Evolutionary conservation across 2,888 invertebrate genomes (phyloP), one percentile per base, ranked within the genome.

Genomic region (Pecten maximus): DNA sequence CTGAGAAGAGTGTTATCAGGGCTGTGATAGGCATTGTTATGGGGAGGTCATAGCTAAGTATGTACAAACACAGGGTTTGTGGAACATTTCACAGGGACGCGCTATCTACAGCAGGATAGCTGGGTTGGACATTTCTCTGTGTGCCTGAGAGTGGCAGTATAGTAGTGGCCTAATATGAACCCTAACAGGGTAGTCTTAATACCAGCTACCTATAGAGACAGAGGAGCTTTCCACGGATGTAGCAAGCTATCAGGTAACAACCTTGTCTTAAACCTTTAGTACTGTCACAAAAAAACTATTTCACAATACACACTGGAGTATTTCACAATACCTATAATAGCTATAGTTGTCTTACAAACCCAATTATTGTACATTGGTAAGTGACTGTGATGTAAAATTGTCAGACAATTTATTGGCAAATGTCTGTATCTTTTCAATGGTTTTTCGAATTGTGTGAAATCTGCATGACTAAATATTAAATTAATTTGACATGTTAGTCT

Each of bases 41-140:
- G 74, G 74, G 74, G 74, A 74, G 74, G 74, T 74, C 74, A 74
- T 74, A 35, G 74, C 74, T 74, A 74, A 74, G 74, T 74, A 74
- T 74, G 74, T 35, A 35, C 74, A 74, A 74, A 74, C 74, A 74
- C 60, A 23, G 48, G 10, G 48, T 48, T 48, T 48, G 54, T 54
- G 54, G 35, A 74, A 74, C 74, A 74, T 74, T 74, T 74, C 74
- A 74, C 74, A 74, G 74, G 23, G 74, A 74, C 35, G 35, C 28
- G 35, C 74, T 35, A 74, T 74, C 74, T 74, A 74, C 35, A 74
- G 74, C 35, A 15, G 35, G 35, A 15, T 74, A n/a, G n/a, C n/a
- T 74, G n/a, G 60, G 60, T 74, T 74, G 74, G 74, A 35, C 28
- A 35, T 74, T 44, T 35, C 74, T 74, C 4, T 54, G 15, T 35